Evolutionary conservation across 2,797 vertebrate species (phyloP).

Genomic region (Ataeniobius toweri): DNA sequence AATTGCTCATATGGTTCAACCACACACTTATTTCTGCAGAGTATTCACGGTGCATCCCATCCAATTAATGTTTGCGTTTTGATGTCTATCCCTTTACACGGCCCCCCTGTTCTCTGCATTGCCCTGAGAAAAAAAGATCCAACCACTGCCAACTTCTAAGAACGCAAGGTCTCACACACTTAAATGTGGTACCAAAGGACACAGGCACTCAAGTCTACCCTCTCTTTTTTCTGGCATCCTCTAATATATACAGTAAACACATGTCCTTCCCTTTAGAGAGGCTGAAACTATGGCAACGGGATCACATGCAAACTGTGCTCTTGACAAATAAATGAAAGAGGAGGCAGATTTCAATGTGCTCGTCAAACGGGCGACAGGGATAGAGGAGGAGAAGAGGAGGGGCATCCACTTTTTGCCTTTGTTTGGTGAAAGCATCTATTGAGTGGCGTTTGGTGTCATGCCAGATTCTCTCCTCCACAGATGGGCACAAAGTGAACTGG

Average conservation of each 20-base stretch:
- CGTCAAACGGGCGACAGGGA: slow-evolving; percentile 57
- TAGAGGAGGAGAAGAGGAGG: slow-evolving; percentile 51
- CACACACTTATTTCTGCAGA: slow-evolving; percentile 26
- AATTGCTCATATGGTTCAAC: slow-evolving; percentile 25
- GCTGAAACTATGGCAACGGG: slow-evolving; percentile 72
- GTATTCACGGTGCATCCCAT: slow-evolving; percentile 45
- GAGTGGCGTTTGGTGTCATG: slow-evolving; percentile 76
- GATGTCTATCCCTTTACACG: slow-evolving; percentile 30
- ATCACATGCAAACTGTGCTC: slow-evolving; percentile 68
- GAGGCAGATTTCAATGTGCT: slow-evolving; percentile 55
- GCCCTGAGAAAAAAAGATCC: slow-evolving; percentile 27
- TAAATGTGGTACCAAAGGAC: slow-evolving; percentile 56
- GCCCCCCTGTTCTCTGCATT: slow-evolving; percentile 38
- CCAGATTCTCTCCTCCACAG: slow-evolving; percentile 73
- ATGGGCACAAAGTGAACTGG: slow-evolving; percentile 75
- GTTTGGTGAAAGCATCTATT: slow-evolving; percentile 67
- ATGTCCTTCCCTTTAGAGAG: slow-evolving; percentile 51
- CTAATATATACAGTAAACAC: slow-evolving; percentile 72
- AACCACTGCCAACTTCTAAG: slow-evolving; percentile 26
- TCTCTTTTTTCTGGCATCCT: slow-evolving; percentile 59
- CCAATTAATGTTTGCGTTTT: slow-evolving; percentile 57
- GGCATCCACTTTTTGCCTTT: slow-evolving; percentile 62
- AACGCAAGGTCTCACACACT: slow-evolving; percentile 49
- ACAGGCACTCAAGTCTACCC: slow-evolving; percentile 53
- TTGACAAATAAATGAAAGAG: slow-evolving; percentile 75